Base-by-base conservation (phyloP, 2,113 vertebrate genomes). In the Carassius carassius region DNA sequence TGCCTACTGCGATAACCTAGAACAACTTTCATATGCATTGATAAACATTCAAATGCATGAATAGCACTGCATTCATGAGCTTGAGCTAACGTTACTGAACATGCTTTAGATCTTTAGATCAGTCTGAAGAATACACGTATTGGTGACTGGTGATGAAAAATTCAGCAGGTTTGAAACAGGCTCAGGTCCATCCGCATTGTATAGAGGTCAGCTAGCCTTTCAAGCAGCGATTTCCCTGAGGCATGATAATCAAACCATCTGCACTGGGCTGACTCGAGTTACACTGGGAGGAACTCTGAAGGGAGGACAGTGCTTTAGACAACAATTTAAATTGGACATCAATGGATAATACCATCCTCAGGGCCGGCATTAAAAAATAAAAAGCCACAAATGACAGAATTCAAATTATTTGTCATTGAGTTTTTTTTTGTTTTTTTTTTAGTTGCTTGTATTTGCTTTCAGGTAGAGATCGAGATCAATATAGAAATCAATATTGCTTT, bases 181-280 rank as follows among this genome's bases (percentile, higher is more conserved):
- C 12, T 63, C 21, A 29, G 41, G 37, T 85, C 63, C 72, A 41
- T 82, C 56, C 86, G 51, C 58, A 47, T 13, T 67, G 58, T 44
- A 47, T 47, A n/a, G 35, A 76, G 69, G 78, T 76, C 80, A 80
- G 54, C 23, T 73, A 67, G 74, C 86, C 86, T 89, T 92, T 93
- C 90, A 91, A 73, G 23, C 82, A 81, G 21, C 89, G 85, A 83
- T 86, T 82, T 92, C 91, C 89, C 89, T 35, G 63, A 86, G 86
- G 86, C 80, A 91, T 41, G 9, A 91, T 89, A 90, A 91, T 93
- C 85, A 90, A 90, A 91, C 90, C 88, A 92, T 89, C 92, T 91
- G 90, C 87, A 89, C 81, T 51, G 10, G 72, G 47, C 82, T 84
- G 82, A 83, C 90, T 95, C 92, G 86, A 82, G 74, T 94, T 92